phyloP scores from a whole-genome alignment of 2,888 invertebrate species.

The Tiphia femorata region DNA sequence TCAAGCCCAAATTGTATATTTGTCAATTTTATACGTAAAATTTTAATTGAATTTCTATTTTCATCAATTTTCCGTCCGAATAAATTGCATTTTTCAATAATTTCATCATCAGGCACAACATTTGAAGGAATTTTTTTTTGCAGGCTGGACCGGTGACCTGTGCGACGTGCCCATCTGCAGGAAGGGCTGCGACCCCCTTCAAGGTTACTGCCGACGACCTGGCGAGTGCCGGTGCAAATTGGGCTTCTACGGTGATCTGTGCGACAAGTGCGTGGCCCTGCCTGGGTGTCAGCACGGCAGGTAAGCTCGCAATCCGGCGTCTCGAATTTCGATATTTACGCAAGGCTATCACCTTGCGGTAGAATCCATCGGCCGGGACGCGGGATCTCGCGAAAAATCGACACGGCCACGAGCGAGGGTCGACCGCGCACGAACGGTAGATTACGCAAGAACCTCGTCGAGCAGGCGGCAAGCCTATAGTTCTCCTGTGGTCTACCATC shows the following conservation, averaged over 20 bases:
- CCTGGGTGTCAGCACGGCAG: conserved; percentile 89
- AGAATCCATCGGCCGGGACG: not conserved
- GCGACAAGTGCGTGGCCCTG: conserved; percentile 87
- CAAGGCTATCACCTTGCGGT: no score
- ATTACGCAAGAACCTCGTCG: no score
- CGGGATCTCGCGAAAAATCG: not conserved
- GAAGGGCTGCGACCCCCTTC: conserved; percentile 88
- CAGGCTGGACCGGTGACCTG: conserved; percentile 86
- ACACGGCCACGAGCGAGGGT: no score
- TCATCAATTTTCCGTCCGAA: not conserved
- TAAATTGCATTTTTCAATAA: no score
- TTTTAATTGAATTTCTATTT: not conserved
- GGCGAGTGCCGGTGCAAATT: conserved; percentile 91
- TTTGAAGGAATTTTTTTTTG: no score
- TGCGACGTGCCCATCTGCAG: conserved; percentile 93
- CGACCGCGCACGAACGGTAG: no score
- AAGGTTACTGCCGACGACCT: conserved; percentile 91
- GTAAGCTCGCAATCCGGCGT: conserved; percentile 47
- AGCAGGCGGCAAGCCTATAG: no score
- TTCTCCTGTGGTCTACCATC: no score
- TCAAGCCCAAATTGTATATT: no score
- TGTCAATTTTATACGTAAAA: no score
- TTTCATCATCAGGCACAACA: no score
- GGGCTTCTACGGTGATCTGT: conserved; percentile 87
- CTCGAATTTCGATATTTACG: no score